Base-by-base conservation (phyloP, 2,888 invertebrate species). In the Caenorhabditis drosophilae region DNA sequence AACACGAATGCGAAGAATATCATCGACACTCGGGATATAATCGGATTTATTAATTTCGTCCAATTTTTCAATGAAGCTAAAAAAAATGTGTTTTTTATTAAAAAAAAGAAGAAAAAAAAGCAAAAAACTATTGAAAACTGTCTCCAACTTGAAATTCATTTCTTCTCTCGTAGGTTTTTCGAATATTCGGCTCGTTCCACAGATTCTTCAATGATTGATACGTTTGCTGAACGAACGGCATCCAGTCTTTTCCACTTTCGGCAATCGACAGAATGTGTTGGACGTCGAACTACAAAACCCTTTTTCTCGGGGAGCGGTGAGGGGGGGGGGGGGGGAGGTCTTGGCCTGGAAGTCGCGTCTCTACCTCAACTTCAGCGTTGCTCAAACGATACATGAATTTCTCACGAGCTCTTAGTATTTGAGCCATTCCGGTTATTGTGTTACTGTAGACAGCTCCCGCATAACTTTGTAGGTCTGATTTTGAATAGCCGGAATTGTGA, bases 1-100 rank as follows among this genome's bases (percentile, higher is more conserved):
- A 15, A 70, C 61, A 15, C 72, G 50, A 15, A 72, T 60, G 20
- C 61, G 38, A 11, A 75, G 52, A 41, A 70, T 42, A 41, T 75
- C 75, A 20, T 68, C 69, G 1, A 51, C 49, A 11, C 54, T 60
- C 0, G 75, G 75, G 11, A 59, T 36, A 36, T 68, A 75, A 20
- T 66, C 59, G 1, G 55, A 12, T 7, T 62, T 35, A 18, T 53
- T 38, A 22, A 74, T 64, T 12, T 73, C 49, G 2, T 76, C 74
- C 16, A 76, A 15, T 15, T 51, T 35, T 16, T 62, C 46, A 67
- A 76, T 63, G 55, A 76, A 76, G 61, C 76, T 76, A 59, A 44
- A 75, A 66, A 40, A 20, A 23, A 3, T 23, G 3, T 15, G n/a
- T 23, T 44, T 26, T 27, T 4, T 36, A 12, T 3, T n/a, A 9